Evolutionary conservation across 2,797 vertebrate species (phyloP), one percentile per base, ranked within the genome.

Genomic region (Mormyrops boulengeri): DNA sequence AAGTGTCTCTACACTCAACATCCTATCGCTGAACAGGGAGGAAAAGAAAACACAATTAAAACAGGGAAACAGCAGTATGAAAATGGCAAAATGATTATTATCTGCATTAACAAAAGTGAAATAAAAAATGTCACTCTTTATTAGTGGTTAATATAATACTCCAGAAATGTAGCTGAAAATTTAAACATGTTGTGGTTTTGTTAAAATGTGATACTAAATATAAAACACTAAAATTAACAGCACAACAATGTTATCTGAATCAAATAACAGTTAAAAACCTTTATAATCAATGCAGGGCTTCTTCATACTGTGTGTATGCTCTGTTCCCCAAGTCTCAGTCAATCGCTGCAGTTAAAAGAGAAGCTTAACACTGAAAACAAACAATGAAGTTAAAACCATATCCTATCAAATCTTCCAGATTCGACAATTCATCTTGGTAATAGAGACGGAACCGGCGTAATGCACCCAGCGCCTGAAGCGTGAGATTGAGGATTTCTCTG

Each of bases 381-480:
- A 98, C 96, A 97, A 97, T 97, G 96, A 98, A 97, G 97, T 97
- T 97, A 96, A 96, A 94, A 96, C 95, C 94, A 94, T 96, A 97
- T 97, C 96, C 96, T 96, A 96, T 97, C 96, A 94, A 95, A 98
- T 97, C 97, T 97, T 96, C 96, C 95, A 95, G 96, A 95, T 96
- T 98, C 96, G 95, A 95, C 97, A 97, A 97, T 98, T 99, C 97
- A 98, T 99, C 97, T 98, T 97, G 93, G 96, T 99, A 98, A 99
- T 99, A 99, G 97, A 99, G 98, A 99, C 95, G 97, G 97, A 98
- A 99, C 95, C 97, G 95, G 96, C 93, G 95, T 97, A 98, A 99
- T 97, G 97, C 97, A 97, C 96, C 95, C 96, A 97, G 96, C 96
- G 98, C 97, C 96, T 97, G 97, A 99, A 98, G 98, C 98, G 97